phyloP scores from a whole-genome alignment of 1,140 invertebrate species.

The Pygmarrhopalites habei region DNA sequence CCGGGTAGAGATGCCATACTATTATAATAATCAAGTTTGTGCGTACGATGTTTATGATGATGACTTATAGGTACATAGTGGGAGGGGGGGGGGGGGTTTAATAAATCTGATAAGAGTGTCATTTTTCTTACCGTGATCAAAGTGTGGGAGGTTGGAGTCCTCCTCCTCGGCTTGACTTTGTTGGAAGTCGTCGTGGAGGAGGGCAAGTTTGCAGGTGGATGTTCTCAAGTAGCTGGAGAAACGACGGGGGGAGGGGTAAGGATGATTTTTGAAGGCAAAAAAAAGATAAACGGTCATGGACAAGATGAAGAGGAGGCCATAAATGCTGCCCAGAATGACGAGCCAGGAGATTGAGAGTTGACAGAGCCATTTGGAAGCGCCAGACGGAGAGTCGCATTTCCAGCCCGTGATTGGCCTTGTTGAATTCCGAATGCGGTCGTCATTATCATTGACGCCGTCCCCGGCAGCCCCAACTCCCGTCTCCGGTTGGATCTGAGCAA shows the following conservation, averaged over 20 bases:
- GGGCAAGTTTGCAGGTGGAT: neutral
- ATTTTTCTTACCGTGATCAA: too few relatives aligned
- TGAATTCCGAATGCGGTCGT: constrained; percentile 3
- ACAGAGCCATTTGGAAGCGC: constrained; percentile 4
- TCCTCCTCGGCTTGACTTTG: too few relatives aligned
- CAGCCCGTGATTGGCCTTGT: neutral
- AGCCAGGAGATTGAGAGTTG: constrained; percentile 1
- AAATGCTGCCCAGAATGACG: neutral
- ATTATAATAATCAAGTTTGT: too few relatives aligned
- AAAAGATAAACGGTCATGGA: constrained; percentile 7
- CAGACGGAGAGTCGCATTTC: neutral
- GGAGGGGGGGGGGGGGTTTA: too few relatives aligned
- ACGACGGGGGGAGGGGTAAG: neutral
- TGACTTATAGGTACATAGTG: too few relatives aligned
- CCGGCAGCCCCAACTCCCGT: neutral
- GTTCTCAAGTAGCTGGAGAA: neutral
- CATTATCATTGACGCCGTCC: neutral
- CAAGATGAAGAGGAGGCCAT: neutral
- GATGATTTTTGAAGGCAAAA: constrained; percentile 3
- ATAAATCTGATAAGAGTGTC: too few relatives aligned
- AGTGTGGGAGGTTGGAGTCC: too few relatives aligned
- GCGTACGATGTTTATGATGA: too few relatives aligned
- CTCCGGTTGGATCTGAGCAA: neutral
- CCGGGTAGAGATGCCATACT: too few relatives aligned
- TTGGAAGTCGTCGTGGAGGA: neutral